phyloP scores from a whole-genome alignment of 1,140 invertebrate species.

The Trachymyrmex septentrionalis region DNA sequence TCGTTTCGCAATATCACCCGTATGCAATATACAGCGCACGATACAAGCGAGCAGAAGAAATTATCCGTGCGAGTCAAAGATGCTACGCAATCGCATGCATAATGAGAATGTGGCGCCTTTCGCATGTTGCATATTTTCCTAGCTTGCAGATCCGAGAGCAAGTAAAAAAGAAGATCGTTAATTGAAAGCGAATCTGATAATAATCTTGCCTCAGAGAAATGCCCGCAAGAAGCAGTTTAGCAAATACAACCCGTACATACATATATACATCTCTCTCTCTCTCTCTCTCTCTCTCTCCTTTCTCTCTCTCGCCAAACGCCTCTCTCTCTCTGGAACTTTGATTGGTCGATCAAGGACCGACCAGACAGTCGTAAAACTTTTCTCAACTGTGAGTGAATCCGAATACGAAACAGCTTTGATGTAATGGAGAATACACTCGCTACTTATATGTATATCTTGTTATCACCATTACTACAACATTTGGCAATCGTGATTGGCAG shows the following conservation, averaged over 20 bases:
- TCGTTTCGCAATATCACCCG: conserved; percentile 29
- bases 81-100: conserved; percentile 42
- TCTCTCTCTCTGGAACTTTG: conserved; percentile 72
- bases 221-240: conserved; percentile 1
- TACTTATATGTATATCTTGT: no score
- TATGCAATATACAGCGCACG: conserved; percentile 2
- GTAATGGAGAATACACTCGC: conserved; percentile 6
- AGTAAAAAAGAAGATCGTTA: conserved; percentile 35
- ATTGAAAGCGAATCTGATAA: conserved; percentile 48
- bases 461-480: conserved; percentile 26
- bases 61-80: conserved; percentile 29
- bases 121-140: conserved; percentile 30
- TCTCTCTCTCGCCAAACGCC: conserved; percentile 20
- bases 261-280: not conserved
- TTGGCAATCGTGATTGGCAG: conserved; percentile 12
- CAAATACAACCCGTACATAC: not conserved
- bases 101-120: conserved; percentile 38
- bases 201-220: conserved; percentile 26
- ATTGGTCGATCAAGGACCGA: conserved; percentile 68
- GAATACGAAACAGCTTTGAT: conserved; percentile 51
- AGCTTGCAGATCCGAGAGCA: not conserved
- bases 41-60: conserved; percentile 31
- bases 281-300: no score
- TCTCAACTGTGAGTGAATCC: conserved; percentile 49
- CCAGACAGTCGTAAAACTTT: conserved; percentile 54